Base-by-base conservation (phyloP, 2,797 vertebrate species). In the Cetoscarus ocellatus region DNA sequence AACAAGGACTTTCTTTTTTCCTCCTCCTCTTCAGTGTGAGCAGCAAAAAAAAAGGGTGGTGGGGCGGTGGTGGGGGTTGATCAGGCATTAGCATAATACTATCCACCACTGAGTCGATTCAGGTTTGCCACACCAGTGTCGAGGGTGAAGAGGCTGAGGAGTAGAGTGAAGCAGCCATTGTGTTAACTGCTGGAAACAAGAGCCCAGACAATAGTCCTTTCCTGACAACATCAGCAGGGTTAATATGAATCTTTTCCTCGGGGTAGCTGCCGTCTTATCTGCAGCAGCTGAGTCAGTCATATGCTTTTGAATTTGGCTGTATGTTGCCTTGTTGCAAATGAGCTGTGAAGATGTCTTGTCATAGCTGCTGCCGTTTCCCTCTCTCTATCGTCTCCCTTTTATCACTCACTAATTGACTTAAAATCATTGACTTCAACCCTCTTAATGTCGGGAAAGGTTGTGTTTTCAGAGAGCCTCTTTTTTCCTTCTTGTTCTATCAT, bases 341-440 rank as follows among this genome's bases (percentile, higher is more conserved):
- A 87, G 79, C 83, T 84, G 67, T 84, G 83, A 79, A 80, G 76
- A 73, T 72, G 70, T 85, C 65, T 89, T 73, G 66, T 86, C 61
- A 77, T 80, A 86, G 86, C 60, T 75, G 74, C 76, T 85, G 75
- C 77, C 50, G 58, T 79, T 86, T 77, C 70, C 83, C 67, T 87
- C 70, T 78, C 69, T 80, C 71, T 63, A 19, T 47, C 57, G 44
- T 52, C 64, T 55, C 50, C 42, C 43, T 77, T 88, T 81, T 77
- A 77, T 85, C 73, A 72, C 77, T 78, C 13, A 3, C 68, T 90
- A 91, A 93, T 86, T 91, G 80, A 89, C 80, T 77, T 65, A 81
- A 88, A 86, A 77, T 81, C 75, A 88, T 85, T 68, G 66, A 79
- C 76, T 85, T 63, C 72, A 79, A 55, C 38, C 56, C 36, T 69